Conservation (phyloP, 2,113 vertebrate species). For the Alosa alosa region DNA sequence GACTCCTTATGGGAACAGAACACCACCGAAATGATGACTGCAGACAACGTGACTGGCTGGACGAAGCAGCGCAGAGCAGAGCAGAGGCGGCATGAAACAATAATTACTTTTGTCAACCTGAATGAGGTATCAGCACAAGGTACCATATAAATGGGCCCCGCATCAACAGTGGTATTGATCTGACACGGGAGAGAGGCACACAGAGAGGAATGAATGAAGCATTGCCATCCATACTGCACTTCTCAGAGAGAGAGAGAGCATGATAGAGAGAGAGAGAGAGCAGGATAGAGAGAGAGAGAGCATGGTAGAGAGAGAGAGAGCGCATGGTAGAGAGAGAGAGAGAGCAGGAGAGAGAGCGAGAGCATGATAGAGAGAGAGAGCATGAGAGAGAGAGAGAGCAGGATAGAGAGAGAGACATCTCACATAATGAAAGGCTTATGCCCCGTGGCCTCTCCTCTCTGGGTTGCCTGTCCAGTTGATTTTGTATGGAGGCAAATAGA, state of each 20-base stretch:
- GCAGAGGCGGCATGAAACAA: constrained; percentile 38
- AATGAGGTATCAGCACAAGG: constrained; percentile 44
- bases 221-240: constrained; percentile 4
- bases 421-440: neutral
- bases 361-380: constrained; percentile 9
- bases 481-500: neutral
- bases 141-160: constrained; percentile 30
- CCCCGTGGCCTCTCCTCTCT: neutral
- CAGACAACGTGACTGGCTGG: neutral
- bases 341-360: neutral
- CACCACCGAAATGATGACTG: neutral
- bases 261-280: neutral
- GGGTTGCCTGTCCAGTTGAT: neutral
- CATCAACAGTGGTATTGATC: constrained; percentile 40
- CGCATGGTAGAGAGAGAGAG: neutral
- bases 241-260: constrained; percentile 25
- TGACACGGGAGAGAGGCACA: neutral
- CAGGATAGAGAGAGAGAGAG: neutral
- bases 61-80: neutral
- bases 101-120: constrained; percentile 49
- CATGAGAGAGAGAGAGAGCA: neutral
- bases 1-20: neutral
- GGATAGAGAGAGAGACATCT: neutral
- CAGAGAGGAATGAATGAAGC: constrained; percentile 34
- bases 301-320: neutral